Base-by-base conservation (phyloP, 2,888 invertebrate species). In the Phasia obesa region DNA sequence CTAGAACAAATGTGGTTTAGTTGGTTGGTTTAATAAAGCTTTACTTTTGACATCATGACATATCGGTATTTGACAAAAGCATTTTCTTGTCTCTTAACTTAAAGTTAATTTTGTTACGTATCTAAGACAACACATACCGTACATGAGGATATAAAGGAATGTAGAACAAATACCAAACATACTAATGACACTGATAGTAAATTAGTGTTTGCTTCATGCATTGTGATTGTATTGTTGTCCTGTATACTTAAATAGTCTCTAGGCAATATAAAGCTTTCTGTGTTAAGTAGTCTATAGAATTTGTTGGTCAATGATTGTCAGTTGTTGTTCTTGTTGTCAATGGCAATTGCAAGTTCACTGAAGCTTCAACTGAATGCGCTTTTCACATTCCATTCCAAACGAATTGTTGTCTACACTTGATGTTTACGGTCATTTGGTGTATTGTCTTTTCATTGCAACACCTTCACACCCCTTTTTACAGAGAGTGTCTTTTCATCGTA, bases 171-270 rank as follows among this genome's bases (percentile, higher is more conserved):
- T 42, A 15, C 15, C 38, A 42, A 13, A 42, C 21, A 65, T 51
- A 23, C 38, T 27, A 65, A 23, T 35, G 35, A 17, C 49, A 65
- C 21, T 65, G 11, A 35, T 2, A 42, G 25, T 25, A 15, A 38
- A 17, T 51, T n/a, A 13, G 31, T 23, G 21, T 25, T 7, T 21
- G 21, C 17, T 3, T 15, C 17, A 15, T 15, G 23, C 19, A 15
- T 4, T 15, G 4, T 60, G 38, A 19, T 42, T 67, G 38, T 67
- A n/a, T 23, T 67, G 13, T 53, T 38, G 23, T 7, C 11, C 42
- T 51, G 31, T 49, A 21, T 17, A 51, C 23, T 65, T 51, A 51
- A 51, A 65, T 67, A 51, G 49, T 42, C 15, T 42, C 42, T 42
- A 42, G 11, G 11, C 11, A 35, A 0, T 11, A 35, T 1, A 35